Percentiles rank a stretch among this genome's conserved stretches.
Conservation (phyloP, 2,797 vertebrate genomes). For the Chrosomus eos region DNA sequence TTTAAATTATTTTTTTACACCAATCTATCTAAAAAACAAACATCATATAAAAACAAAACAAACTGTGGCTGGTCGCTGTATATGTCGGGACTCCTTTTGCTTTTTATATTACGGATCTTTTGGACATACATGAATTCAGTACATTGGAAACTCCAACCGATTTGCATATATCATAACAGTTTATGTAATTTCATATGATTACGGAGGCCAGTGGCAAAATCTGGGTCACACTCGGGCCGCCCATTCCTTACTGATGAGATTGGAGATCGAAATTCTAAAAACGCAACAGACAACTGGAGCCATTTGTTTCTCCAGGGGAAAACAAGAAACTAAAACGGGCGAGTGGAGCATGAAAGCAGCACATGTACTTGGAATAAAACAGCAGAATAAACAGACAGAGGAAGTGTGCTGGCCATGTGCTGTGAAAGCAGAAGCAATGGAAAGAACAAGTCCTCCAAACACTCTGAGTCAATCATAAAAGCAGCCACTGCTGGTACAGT, state of each 20-base stretch:
- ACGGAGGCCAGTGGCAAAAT: background rate
- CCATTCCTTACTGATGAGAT: conserved; percentile 40
- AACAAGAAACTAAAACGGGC: conserved; percentile 43
- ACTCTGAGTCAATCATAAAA: background rate
- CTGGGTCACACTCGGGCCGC: conserved; percentile 31
- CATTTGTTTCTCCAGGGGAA: conserved; percentile 48
- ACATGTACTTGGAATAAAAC: conserved; percentile 20
- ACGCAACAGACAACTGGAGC: conserved; percentile 41
- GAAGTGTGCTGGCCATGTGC: background rate
- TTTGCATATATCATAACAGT: conserved; percentile 19
- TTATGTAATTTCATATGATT: conserved; percentile 26
- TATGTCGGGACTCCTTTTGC: background rate
- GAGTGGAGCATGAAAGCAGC: conserved; percentile 38
- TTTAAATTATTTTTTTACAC: background rate
- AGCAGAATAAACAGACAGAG: conserved; percentile 18
- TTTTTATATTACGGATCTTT: conserved; percentile 7
- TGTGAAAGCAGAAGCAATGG: background rate
- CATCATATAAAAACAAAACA: background rate
- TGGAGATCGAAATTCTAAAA: conserved; percentile 36
- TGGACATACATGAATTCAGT: conserved; percentile 15
- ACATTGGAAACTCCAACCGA: conserved; percentile 30
- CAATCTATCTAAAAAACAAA: background rate
- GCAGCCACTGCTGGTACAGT: background rate
- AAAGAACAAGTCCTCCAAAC: conserved; percentile 25
- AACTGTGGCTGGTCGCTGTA: background rate